A percentile compares a stretch with the other conserved stretches of the same genome.
Conservation (phyloP, 1,140 invertebrate species). For the Notospermus geniculatus region DNA sequence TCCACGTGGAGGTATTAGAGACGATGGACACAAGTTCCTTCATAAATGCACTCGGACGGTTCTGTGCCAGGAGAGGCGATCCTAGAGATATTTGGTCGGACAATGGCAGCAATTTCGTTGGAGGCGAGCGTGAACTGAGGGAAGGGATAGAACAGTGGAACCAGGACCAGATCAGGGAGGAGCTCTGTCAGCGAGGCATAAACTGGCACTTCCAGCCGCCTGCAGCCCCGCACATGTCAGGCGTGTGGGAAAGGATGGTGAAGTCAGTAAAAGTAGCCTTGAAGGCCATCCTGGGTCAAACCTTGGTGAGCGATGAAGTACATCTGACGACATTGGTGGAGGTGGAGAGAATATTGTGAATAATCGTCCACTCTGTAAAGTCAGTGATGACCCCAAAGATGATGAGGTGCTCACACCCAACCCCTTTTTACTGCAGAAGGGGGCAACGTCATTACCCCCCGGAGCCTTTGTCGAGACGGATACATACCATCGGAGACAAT, state of each 20-base stretch:
- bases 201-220: constrained; percentile 17
- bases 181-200: too few species aligned
- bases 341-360: constrained; percentile 13
- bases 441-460: not conserved
- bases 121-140: not conserved
- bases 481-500: constrained; percentile 11
- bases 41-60: constrained; percentile 13
- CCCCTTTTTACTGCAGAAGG: constrained; percentile 20
- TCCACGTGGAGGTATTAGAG: constrained; percentile 18
- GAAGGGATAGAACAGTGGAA: constrained; percentile 8
- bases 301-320: constrained; percentile 13
- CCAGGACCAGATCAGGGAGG: not conserved
- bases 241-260: constrained; percentile 23
- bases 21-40: constrained; percentile 6
- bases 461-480: not conserved
- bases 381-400: constrained; percentile 13
- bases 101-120: constrained; percentile 27
- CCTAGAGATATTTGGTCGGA: constrained; percentile 7
- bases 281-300: constrained; percentile 4
- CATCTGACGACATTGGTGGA: constrained; percentile 14
- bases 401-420: constrained; percentile 18
- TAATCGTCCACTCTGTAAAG: constrained; percentile 8
- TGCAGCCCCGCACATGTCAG: constrained; percentile 9
- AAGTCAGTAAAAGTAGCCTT: constrained; percentile 13
- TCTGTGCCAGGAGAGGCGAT: constrained; percentile 17